Evolutionary conservation across 2,797 vertebrate genomes (phyloP), one percentile per base, ranked within the genome.

Genomic region (Nyctalus aviator): DNA sequence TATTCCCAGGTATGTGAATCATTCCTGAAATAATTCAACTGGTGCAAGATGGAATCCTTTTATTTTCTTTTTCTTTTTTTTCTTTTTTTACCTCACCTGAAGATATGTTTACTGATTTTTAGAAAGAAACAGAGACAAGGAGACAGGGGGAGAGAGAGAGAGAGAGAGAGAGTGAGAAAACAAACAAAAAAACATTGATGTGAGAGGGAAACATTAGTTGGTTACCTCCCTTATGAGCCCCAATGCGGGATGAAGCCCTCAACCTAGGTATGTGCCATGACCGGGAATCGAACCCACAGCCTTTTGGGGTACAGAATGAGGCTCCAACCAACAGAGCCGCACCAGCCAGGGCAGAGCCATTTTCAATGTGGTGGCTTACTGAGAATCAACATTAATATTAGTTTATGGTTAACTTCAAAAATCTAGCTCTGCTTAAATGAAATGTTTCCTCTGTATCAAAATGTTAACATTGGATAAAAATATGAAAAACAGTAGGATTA

Each of bases 1-100:
- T 99, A 99, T 97, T 99, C 99, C 27, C 98, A 99, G 99, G 99
- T 99, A 98, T 98, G 99, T 96, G 88, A 85, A 91, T 68, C 6
- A n/a, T 89, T 83, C 27, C 20, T 94, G 18, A 55, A 88, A 30
- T 83, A 41, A 50, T 93, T 72, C 64, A 62, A 84, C 32, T 13
- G 4, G 14, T 53, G 46, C 44, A 68, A 68, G 57, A 20, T 76
- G 44, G 13, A 91, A 44, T 25, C 15, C 3, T 37, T 81, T 83
- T 79, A 8, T 44, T 44, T 44, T 11, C 32, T 32, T 32, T 18
- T 35, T 66, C 4, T 57, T 59, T 15, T n/a, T 41, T 41, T 44
- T 44, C 41, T 44, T 44, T 66, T 32, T 32, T 18, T 32, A 68
- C n/a, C 64, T 68, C n/a, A 20, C 64, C n/a, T 6, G 3, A 68